phyloP scores from a whole-genome alignment of 2,113 vertebrate genomes.

The Panthera tigris region DNA sequence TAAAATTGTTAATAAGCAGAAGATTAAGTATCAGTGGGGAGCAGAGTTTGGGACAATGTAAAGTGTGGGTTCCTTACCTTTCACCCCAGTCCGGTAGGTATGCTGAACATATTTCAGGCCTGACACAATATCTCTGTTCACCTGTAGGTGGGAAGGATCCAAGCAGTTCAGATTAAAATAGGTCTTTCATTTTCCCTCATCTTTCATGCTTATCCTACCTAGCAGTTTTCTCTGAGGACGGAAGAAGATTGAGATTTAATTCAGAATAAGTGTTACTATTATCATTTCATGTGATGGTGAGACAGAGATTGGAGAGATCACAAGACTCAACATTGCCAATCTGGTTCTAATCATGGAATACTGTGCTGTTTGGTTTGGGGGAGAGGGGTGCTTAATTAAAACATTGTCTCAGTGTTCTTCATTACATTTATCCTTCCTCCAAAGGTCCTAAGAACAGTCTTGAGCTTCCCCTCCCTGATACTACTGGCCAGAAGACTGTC shows the following conservation, averaged over 20 bases:
- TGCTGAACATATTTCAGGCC: slow-evolving; percentile 89
- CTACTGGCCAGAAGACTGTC: background rate
- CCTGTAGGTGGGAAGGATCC: slow-evolving; percentile 78
- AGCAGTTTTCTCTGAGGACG: background rate
- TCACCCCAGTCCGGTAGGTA: slow-evolving; percentile 86
- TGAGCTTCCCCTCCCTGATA: background rate
- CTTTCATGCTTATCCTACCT: background rate
- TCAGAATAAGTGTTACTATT: background rate
- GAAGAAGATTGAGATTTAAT: background rate
- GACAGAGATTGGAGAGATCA: background rate
- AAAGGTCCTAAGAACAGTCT: background rate
- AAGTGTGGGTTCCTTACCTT: slow-evolving; percentile 80
- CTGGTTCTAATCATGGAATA: background rate
- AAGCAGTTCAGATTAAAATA: background rate
- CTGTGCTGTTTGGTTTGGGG: background rate
- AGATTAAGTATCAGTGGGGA: background rate
- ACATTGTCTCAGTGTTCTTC: background rate
- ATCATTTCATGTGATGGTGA: background rate
- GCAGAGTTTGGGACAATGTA: background rate
- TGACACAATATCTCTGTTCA: slow-evolving; percentile 88
- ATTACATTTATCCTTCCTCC: background rate
- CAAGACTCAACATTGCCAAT: background rate
- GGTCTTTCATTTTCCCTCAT: background rate
- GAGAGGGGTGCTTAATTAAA: background rate
- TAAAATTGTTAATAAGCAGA: background rate